Evolutionary conservation across 2,797 vertebrate genomes (phyloP), one percentile per base, ranked within the genome.

Genomic region (Enteromius mattozi): DNA sequence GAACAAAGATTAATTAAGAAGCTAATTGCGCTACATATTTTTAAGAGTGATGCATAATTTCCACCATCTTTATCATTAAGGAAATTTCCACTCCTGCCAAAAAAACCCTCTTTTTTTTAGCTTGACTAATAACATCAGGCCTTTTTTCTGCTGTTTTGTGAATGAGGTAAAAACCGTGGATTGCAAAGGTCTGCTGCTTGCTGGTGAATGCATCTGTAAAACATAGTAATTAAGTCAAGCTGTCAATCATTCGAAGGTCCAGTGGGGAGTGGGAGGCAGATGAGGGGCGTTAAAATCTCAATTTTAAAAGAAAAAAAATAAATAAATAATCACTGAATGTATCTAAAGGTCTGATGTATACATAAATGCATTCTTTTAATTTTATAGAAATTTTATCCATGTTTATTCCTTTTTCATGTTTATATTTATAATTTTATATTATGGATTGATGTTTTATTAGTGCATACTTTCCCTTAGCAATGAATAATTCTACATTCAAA

Each of bases 1-100:
- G 85, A 87, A 88, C 88, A 33, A 77, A 88, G 91, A 95, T 94
- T 92, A 93, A 95, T 95, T 94, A 93, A 89, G 89, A 86, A 89
- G 89, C 90, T 91, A 93, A 92, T 93, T 91, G 88, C 85, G 84
- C 89, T 85, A 86, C 91, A 92, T 91, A 92, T 93, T 92, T 94
- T 77, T 37, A 70, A 85, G 89, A 92, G 45, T 88, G 88, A 93
- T 91, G 85, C 59, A 70, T 87, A 91, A 81, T 89, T 86, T 89
- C 88, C 47, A 85, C 83, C 87, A 71, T 91, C 88, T 91, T 84
- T 47, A 91, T 91, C 89, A 91, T 91, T 90, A 92, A 88, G 63
- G 77, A 88, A 88, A 92, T 92, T 80, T 89, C 85, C 90, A 89
- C 90, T 92, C 89, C 81, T 84, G 91, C 90, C 89, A 89, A 90